Evolutionary conservation across 2,113 vertebrate species (phyloP).

Genomic region (Platanista minor): DNA sequence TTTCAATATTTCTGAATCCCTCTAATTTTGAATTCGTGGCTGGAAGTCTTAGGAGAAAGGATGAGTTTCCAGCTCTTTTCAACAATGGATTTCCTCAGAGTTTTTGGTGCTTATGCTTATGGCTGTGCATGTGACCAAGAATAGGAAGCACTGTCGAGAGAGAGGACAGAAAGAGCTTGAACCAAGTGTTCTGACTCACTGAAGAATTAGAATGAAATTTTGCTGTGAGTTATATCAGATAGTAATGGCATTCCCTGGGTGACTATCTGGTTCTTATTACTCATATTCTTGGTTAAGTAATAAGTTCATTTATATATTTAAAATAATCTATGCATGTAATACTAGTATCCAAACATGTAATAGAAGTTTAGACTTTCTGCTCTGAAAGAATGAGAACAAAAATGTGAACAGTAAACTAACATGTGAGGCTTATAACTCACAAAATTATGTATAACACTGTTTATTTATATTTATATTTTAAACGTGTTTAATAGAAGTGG

Average conservation of each 20-base stretch:
- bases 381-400: not conserved
- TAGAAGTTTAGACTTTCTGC: not conserved
- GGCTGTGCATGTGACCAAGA: not conserved
- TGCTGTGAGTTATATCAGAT: not conserved
- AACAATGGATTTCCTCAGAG: not conserved
- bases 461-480: not conserved
- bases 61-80: not conserved
- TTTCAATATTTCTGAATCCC: not conserved
- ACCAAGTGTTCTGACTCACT: not conserved
- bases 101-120: not conserved
- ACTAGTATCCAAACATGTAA: not conserved
- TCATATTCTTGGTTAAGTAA: constrained; percentile 16
- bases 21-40: not conserved
- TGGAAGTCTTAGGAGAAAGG: not conserved
- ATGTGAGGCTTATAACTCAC: not conserved
- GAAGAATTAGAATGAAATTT: constrained; percentile 3
- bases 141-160: not conserved
- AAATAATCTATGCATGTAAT: not conserved
- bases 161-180: not conserved
- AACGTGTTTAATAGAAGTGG: not conserved
- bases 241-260: not conserved
- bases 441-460: not conserved
- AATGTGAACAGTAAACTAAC: not conserved
- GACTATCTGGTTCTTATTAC: not conserved
- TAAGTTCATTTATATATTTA: not conserved